Evolutionary conservation across 1,140 invertebrate species (phyloP), one percentile per base, ranked within the genome.

Genomic region (Colletes latitarsis): DNA sequence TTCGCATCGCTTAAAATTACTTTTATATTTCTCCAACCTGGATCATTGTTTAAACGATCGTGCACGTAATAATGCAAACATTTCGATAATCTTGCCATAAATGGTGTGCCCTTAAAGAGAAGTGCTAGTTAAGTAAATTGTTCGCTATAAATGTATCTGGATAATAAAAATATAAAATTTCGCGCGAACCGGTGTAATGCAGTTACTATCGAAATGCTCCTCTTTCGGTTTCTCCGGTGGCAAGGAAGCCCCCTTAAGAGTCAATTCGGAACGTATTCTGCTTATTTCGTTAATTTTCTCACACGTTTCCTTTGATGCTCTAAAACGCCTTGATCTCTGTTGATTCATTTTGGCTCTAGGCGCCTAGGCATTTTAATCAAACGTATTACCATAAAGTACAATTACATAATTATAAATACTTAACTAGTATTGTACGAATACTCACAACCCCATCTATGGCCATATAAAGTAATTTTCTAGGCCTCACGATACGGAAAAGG

Each of bases 281-380:
- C 95, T 94, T 57, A 99, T 96, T 93, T 99, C 98, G 62, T 96
- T 94, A 67, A 96, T 95, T 92, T 99, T 99, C 93, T 99, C 99
- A 43, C 93, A 94, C 6, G 96, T 95, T 94, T 99, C 99, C 93
- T 99, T 99, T 0, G 98, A 98, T 0, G 99, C 98, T 55, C 99
- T 95, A 91, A 99, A 99, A 88, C 99, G 94, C 84, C 99, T 95
- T 19, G 98, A 99, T 87, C 99, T 94, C 92, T 99, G 99, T 92
- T 99, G 99, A 94, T 99, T 99, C 99, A 99, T 99, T 94, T 99
- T 99, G 15, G 98, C 99, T 91, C 98, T 94, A 6, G 98, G 98
- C 30, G 98, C 98, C 96, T 97, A 83, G 69, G 19, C 73, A 39
- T 30, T 46, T 4, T 10, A 69, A 73, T 81, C 77, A 41, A 30